phyloP scores from a whole-genome alignment of 1,140 invertebrate genomes.

The Globodera ellingtonae region DNA sequence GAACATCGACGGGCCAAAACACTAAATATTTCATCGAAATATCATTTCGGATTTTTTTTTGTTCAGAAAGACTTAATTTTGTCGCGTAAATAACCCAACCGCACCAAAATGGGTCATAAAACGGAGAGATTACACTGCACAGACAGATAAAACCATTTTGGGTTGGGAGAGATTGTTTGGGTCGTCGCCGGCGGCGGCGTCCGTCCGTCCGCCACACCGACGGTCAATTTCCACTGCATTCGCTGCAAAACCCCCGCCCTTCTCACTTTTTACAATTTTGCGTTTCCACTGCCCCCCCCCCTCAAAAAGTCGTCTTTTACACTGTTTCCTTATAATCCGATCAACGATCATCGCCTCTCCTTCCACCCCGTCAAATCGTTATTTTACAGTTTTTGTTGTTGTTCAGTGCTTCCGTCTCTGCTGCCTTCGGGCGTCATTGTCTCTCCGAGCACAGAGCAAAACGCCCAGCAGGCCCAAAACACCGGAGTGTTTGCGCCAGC shows the following conservation, averaged over 20 bases:
- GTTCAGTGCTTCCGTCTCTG: background rate
- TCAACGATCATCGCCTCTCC: background rate
- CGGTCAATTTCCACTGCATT: background rate
- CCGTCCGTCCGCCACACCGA: too few species aligned
- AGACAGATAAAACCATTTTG: background rate
- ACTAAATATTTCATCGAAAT: too few species aligned
- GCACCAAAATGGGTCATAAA: background rate
- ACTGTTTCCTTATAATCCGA: background rate
- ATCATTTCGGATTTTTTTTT: background rate
- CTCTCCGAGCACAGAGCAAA: background rate
- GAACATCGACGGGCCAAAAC: too few species aligned
- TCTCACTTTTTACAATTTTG: background rate
- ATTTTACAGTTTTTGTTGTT: background rate
- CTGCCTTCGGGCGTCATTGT: background rate
- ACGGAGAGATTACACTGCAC: background rate
- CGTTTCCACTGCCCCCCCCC: too few species aligned
- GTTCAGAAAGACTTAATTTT: background rate
- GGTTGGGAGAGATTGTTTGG: background rate
- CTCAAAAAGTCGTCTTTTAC: background rate
- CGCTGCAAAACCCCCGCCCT: background rate
- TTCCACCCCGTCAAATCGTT: too few species aligned
- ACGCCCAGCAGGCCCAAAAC: background rate
- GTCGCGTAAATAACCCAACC: background rate
- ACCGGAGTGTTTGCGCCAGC: constrained; percentile 5
- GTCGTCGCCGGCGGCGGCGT: too few species aligned